Conservation (phyloP, 2,797 vertebrate species). For the Manis pentadactyla region DNA sequence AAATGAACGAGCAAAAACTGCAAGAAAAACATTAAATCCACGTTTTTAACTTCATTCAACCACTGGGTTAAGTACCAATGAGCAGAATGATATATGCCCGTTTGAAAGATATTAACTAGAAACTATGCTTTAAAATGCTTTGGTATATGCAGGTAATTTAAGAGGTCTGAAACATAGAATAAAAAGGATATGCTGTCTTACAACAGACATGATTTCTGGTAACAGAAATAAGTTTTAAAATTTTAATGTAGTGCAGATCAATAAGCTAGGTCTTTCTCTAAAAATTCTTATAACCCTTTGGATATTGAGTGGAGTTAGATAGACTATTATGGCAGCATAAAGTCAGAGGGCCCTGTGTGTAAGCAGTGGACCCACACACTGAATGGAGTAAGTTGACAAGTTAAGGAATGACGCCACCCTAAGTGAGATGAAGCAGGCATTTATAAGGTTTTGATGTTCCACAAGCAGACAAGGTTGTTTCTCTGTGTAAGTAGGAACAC, state of each 20-base stretch:
- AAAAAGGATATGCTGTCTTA: background rate
- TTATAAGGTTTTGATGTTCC: background rate
- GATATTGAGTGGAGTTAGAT: background rate
- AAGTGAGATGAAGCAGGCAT: background rate
- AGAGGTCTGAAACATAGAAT: slow-evolving; percentile 28
- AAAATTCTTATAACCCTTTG: slow-evolving; percentile 4
- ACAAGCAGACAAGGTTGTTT: background rate
- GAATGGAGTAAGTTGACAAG: background rate
- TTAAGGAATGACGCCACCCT: background rate
- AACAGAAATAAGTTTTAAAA: background rate
- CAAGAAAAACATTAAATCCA: slow-evolving; percentile 16
- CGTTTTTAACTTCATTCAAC: slow-evolving; percentile 21
- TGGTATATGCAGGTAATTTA: background rate
- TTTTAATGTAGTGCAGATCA: background rate
- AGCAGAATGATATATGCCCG: background rate
- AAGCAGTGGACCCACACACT: background rate
- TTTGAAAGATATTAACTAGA: background rate
- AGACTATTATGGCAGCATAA: background rate
- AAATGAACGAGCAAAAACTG: background rate
- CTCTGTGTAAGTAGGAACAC: background rate
- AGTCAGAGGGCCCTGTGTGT: background rate
- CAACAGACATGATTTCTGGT: background rate
- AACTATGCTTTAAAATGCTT: slow-evolving; percentile 31
- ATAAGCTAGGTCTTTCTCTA: background rate
- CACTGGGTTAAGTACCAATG: background rate